Evolutionary conservation across 92 coral and sea anemone species (phyloP).

Genomic region (Micromussa lordhowensis): DNA sequence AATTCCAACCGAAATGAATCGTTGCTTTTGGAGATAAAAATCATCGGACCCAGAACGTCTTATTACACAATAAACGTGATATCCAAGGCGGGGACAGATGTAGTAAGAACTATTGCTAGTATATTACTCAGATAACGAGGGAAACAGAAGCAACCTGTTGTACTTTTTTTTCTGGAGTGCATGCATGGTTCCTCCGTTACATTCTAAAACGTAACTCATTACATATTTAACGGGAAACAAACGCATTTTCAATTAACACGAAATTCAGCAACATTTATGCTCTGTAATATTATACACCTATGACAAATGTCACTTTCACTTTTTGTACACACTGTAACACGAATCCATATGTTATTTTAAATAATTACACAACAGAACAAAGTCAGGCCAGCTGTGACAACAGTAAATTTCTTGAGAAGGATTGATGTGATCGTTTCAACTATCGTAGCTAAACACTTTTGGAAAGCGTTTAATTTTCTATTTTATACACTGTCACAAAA

Average conservation of each 20-base stretch:
- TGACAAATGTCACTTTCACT: background rate
- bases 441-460: background rate
- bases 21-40: conserved; percentile 38
- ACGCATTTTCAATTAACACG: background rate
- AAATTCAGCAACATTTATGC: background rate
- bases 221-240: background rate
- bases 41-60: background rate
- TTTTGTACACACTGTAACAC: background rate
- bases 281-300: background rate
- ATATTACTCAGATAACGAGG: too few species aligned
- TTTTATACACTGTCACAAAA: background rate
- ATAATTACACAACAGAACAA: too few species aligned
- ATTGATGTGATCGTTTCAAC: too few species aligned
- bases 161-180: background rate
- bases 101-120: too few species aligned
- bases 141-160: too few species aligned
- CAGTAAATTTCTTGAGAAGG: too few species aligned
- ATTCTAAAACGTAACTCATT: background rate
- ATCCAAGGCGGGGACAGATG: background rate
- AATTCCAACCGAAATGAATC: background rate
- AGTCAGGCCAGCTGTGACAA: too few species aligned
- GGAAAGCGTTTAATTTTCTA: background rate
- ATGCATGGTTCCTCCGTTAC: background rate
- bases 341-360: too few species aligned
- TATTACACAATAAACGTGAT: background rate